Percentiles rank a stretch among this genome's conserved stretches.
phyloP scores from a whole-genome alignment of 1,140 invertebrate species.

The Lordiphosa mommai region DNA sequence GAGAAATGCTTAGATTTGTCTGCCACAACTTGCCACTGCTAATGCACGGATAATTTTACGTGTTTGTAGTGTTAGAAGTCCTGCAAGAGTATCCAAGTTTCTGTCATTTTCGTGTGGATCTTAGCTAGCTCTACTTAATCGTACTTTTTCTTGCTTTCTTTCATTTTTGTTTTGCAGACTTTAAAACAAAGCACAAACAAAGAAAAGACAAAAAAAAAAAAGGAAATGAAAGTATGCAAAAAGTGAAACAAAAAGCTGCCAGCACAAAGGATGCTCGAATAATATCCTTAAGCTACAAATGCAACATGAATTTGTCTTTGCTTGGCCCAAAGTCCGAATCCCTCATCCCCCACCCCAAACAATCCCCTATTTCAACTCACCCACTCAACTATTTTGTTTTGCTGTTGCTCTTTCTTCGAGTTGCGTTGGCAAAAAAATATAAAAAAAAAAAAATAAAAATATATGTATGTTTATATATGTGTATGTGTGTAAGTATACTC shows the following conservation, averaged over 20 bases:
- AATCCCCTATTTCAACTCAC: constrained; percentile 13
- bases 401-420: constrained; percentile 53
- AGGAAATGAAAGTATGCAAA: constrained; percentile 62
- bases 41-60: too few relatives aligned
- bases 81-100: too few relatives aligned
- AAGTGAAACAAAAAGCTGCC: constrained; percentile 49
- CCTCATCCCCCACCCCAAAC: constrained; percentile 11
- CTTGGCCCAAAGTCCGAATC: constrained; percentile 22
- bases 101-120: too few relatives aligned
- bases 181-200: constrained; percentile 49
- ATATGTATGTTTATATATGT: neutral
- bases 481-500: constrained; percentile 50
- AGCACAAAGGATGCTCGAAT: constrained; percentile 73
- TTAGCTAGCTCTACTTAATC: constrained; percentile 14
- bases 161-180: constrained; percentile 34
- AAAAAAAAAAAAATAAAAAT: constrained; percentile 14
- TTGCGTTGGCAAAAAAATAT: constrained; percentile 34
- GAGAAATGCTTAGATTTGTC: too few relatives aligned
- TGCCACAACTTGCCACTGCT: too few relatives aligned
- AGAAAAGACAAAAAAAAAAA: constrained; percentile 1
- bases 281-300: constrained; percentile 76
- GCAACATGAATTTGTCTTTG: constrained; percentile 76
- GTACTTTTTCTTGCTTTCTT: constrained; percentile 25
- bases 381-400: constrained; percentile 33
- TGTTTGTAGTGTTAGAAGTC: too few relatives aligned